Percentiles rank a stretch among this genome's conserved stretches.
phyloP scores from a whole-genome alignment of 2,113 vertebrate genomes.

The Riparia riparia region DNA sequence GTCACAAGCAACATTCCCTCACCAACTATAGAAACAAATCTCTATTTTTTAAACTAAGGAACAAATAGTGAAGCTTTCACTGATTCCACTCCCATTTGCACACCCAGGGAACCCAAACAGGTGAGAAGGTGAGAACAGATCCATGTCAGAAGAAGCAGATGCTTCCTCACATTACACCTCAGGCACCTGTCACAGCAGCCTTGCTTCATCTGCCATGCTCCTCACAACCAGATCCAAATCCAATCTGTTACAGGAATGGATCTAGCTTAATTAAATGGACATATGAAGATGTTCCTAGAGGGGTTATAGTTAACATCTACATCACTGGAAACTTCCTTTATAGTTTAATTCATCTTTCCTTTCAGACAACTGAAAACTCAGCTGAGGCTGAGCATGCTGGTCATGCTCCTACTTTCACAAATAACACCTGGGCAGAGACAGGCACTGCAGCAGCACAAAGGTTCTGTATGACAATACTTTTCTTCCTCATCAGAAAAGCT shows the following conservation, averaged over 20 bases:
- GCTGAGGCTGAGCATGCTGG: neutral
- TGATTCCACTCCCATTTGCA: neutral
- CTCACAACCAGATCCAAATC: neutral
- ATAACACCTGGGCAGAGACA: neutral
- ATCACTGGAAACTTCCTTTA: neutral
- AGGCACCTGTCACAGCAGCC: neutral
- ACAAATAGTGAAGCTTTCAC: neutral
- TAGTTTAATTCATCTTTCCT: neutral
- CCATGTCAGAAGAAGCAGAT: neutral
- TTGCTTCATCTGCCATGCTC: neutral
- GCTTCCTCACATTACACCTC: neutral
- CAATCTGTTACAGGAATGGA: neutral
- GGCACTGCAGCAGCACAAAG: neutral
- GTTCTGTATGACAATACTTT: neutral
- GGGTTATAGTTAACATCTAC: neutral
- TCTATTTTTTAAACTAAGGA: neutral
- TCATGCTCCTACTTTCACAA: neutral
- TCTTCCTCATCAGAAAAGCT: neutral
- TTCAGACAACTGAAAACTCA: neutral
- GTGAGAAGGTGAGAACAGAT: neutral
- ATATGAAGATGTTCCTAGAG: neutral
- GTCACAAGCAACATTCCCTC: neutral
- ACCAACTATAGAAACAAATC: neutral
- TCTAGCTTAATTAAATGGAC: neutral
- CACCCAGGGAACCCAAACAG: neutral